Evolutionary conservation across 64 coral and sea anemone species (phyloP).

Genomic region (Hydrozoanthus tunicans): DNA sequence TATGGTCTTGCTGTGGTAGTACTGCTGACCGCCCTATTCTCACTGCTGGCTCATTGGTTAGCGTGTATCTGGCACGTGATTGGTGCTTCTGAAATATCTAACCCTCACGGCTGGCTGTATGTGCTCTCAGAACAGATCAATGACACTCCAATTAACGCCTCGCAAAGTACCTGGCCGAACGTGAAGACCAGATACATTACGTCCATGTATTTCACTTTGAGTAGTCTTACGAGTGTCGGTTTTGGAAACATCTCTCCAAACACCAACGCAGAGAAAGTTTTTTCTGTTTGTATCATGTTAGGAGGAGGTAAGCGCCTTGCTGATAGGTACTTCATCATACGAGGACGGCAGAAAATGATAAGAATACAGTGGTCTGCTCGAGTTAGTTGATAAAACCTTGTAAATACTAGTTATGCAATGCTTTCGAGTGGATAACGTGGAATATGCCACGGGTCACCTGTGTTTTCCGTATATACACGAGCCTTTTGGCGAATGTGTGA

Average conservation of each 20-base stretch:
- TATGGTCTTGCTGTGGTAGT: conserved; percentile 93
- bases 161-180: conserved; percentile 42
- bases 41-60: conserved; percentile 90
- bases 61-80: conserved; percentile 97
- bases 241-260: conserved; percentile 93
- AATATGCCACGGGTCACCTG: no score
- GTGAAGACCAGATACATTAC: conserved; percentile 78
- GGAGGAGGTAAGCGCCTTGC: conserved; percentile 74
- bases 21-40: conserved; percentile 83
- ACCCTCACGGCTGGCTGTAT: conserved; percentile 68
- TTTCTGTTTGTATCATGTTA: conserved; percentile 86
- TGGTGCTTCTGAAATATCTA: conserved; percentile 60
- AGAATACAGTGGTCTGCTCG: no score
- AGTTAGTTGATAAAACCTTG: no score
- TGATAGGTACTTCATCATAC: neutral
- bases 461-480: no score
- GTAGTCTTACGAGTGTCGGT: conserved; percentile 90
- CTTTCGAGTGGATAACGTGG: no score
- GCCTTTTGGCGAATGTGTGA: no score
- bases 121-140: conserved; percentile 51
- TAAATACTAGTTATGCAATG: no score
- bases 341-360: no score
- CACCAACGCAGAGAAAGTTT: conserved; percentile 84
- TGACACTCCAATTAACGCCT: conserved; percentile 33
- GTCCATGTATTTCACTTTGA: conserved; percentile 88